Conservation (phyloP, 2,797 vertebrate genomes). For the Centropyge bicolor region DNA sequence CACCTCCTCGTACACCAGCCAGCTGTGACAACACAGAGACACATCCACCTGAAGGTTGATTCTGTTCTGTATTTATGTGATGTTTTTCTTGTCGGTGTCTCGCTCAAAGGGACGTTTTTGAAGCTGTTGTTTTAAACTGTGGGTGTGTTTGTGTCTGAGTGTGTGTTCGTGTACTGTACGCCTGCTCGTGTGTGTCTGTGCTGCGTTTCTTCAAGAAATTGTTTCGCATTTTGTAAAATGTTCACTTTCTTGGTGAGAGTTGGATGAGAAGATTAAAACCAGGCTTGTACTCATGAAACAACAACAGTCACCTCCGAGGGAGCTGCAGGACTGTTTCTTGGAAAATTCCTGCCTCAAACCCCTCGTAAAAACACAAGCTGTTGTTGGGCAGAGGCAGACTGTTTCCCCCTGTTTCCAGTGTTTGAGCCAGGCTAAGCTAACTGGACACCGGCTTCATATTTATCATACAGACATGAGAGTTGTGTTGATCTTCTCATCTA, state of each 20-base stretch:
- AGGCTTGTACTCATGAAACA: not conserved
- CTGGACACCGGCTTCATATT: not conserved
- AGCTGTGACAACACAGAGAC: slow-evolving; percentile 47
- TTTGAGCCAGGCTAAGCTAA: slow-evolving; percentile 21
- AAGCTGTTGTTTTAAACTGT: slow-evolving; percentile 38
- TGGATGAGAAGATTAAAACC: not conserved
- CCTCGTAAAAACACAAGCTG: not conserved
- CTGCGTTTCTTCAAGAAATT: slow-evolving; percentile 10
- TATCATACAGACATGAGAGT: not conserved
- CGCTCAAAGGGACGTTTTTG: slow-evolving; percentile 19
- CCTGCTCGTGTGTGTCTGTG: slow-evolving; percentile 24
- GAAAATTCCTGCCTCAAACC: not conserved
- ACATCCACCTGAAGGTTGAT: slow-evolving; percentile 45
- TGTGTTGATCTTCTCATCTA: not conserved
- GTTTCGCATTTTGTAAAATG: slow-evolving; percentile 18
- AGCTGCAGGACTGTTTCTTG: not conserved
- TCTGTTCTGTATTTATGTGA: slow-evolving; percentile 41
- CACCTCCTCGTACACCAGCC: slow-evolving; percentile 46
- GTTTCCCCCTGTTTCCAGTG: not conserved
- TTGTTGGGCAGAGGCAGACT: not conserved
- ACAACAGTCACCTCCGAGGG: too few species aligned
- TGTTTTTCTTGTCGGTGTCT: slow-evolving; percentile 21
- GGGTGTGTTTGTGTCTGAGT: slow-evolving; percentile 21
- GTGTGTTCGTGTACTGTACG: slow-evolving; percentile 31
- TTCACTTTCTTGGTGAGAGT: not conserved